A percentile compares a stretch with the other conserved stretches of the same genome.
Evolutionary conservation across 2,113 vertebrate species (phyloP).

Genomic region (Strix aluco): DNA sequence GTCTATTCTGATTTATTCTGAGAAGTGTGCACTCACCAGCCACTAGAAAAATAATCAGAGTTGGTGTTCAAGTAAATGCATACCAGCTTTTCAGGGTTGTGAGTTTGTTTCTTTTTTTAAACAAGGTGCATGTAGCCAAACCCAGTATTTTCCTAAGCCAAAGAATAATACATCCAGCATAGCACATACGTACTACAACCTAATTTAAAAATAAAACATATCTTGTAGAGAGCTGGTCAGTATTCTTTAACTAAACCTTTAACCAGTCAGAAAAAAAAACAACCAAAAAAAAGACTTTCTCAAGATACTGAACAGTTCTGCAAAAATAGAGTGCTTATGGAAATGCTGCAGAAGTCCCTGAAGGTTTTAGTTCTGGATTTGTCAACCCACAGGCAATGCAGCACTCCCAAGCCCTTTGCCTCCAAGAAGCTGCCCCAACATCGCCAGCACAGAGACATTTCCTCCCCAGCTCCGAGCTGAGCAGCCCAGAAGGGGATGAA

Average conservation of each 20-base stretch:
- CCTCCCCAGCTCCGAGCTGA: background rate
- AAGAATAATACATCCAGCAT: background rate
- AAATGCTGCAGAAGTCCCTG: background rate
- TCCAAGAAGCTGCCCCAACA: background rate
- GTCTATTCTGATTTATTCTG: background rate
- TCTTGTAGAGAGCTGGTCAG: background rate
- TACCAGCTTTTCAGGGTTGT: background rate
- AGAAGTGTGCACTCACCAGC: background rate
- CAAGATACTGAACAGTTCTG: background rate
- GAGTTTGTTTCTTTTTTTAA: background rate
- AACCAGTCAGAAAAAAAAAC: background rate
- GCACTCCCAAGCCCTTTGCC: background rate
- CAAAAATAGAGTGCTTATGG: background rate
- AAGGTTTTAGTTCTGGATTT: background rate
- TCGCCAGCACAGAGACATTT: background rate
- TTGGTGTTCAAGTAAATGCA: background rate
- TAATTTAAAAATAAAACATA: background rate
- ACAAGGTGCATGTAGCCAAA: background rate
- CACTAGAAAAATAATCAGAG: background rate
- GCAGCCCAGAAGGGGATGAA: background rate
- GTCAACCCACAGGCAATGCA: fast-evolving
- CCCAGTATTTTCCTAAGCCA: background rate
- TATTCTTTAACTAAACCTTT: background rate
- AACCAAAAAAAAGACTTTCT: background rate
- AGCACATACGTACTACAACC: background rate